These are phyloP conservation scores for Copsychus sechellarum DNA, from an alignment of 2,113 vertebrate genomes.

Conservation along the genomic window DNA sequence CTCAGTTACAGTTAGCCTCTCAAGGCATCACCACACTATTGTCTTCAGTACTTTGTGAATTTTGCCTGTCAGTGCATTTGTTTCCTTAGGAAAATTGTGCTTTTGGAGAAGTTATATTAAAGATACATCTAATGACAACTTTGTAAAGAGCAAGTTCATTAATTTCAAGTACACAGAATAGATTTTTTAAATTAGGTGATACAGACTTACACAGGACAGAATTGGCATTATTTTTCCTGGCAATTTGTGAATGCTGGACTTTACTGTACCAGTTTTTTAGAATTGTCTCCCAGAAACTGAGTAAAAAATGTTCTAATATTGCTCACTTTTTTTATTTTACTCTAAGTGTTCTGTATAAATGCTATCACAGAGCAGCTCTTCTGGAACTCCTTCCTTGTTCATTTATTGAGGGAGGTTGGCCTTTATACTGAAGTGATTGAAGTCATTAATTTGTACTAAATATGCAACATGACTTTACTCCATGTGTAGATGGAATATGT, in stretches of 20 bases:
- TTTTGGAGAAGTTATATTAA: not conserved
- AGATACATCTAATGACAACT: not conserved
- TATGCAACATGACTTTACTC: not conserved
- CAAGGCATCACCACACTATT: not conserved
- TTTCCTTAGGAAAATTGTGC: not conserved
- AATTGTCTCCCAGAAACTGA: not conserved
- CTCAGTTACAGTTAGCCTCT: not conserved
- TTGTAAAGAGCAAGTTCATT: not conserved
- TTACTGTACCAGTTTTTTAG: not conserved
- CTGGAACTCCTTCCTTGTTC: not conserved
- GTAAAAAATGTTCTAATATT: not conserved
- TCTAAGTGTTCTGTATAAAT: not conserved
- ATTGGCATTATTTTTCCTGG: not conserved
- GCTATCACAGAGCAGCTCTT: not conserved
- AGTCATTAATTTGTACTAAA: slow-evolving; percentile 15
- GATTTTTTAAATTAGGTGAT: not conserved
- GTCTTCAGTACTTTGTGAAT: not conserved
- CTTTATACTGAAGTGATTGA: not conserved
- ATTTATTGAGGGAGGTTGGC: not conserved
- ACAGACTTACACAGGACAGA: not conserved
- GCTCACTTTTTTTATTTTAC: not conserved
- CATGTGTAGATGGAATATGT: not conserved
- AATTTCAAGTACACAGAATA: not conserved
- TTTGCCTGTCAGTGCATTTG: not conserved
- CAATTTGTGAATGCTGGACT: not conserved